A percentile compares a stretch with the other conserved stretches of the same genome.
Conservation (phyloP, 2,797 vertebrate genomes). For the Orestias chungarensis region DNA sequence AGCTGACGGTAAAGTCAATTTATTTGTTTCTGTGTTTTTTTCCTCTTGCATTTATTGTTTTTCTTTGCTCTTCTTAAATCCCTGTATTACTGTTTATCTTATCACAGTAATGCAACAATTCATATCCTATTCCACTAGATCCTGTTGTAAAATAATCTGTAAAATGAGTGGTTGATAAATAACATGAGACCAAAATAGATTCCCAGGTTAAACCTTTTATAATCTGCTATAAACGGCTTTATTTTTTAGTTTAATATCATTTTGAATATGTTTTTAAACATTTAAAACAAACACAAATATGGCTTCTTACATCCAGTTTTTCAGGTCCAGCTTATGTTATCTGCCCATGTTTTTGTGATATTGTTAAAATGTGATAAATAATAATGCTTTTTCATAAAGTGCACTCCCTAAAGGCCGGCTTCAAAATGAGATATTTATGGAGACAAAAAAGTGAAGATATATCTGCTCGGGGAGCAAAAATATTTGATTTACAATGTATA, state of each 20-base stretch:
- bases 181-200: background rate
- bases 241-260: background rate
- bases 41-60: background rate
- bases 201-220: background rate
- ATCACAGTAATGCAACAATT: background rate
- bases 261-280: background rate
- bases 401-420: background rate
- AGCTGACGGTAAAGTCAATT: constrained; percentile 87
- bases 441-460: background rate
- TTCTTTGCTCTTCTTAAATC: background rate
- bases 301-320: background rate
- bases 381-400: background rate
- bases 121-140: background rate
- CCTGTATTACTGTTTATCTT: background rate
- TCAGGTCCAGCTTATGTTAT: background rate
- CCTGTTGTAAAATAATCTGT: background rate
- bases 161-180: background rate
- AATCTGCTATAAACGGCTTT: background rate
- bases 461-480: background rate
- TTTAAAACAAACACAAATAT: background rate
- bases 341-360: background rate
- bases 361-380: background rate
- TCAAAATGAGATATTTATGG: background rate
- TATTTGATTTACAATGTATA: background rate
- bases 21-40: constrained; percentile 15